These are phyloP conservation scores for Lissonota sp. DNA, from an alignment of 2,888 invertebrate species.

Conservation along the genomic window DNA sequence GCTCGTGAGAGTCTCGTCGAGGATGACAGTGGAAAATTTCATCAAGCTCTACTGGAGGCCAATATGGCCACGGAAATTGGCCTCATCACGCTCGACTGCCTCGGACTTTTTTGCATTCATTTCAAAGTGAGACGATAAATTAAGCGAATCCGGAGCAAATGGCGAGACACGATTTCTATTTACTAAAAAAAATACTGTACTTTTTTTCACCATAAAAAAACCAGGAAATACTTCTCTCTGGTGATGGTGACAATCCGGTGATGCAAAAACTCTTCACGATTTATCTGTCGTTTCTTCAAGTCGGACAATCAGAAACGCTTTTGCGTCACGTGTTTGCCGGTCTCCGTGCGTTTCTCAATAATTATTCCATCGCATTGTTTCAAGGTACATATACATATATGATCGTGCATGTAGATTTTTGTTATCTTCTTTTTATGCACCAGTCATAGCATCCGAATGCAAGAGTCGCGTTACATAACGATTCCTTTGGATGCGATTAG, in stretches of 20 bases:
- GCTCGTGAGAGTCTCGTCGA: constrained; percentile 88
- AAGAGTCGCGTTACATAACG: constrained; percentile 37
- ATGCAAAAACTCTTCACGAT: constrained; percentile 94
- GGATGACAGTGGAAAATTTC: constrained; percentile 86
- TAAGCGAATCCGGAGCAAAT: constrained; percentile 1
- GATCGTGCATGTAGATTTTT: neutral
- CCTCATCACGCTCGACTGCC: constrained; percentile 93
- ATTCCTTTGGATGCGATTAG: constrained; percentile 81
- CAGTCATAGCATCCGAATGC: neutral
- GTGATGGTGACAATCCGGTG: constrained; percentile 89
- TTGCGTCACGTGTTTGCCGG: constrained; percentile 97
- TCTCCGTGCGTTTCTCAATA: constrained; percentile 95
- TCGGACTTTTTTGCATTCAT: constrained; percentile 93
- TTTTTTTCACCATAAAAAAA: constrained; percentile 4
- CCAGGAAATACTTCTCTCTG: constrained; percentile 84
- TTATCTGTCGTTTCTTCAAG: constrained; percentile 93
- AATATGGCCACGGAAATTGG: constrained; percentile 96
- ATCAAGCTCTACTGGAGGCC: constrained; percentile 90
- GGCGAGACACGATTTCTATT: neutral
- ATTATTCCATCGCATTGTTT: constrained; percentile 93
- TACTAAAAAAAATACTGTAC: neutral
- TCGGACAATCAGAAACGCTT: constrained; percentile 95
- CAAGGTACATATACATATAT: constrained; percentile 86
- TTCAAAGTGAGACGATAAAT: constrained; percentile 84
- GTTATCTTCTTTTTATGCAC: neutral